phyloP scores from a whole-genome alignment of 2,888 invertebrate genomes.

The Cylloceria caligata region DNA sequence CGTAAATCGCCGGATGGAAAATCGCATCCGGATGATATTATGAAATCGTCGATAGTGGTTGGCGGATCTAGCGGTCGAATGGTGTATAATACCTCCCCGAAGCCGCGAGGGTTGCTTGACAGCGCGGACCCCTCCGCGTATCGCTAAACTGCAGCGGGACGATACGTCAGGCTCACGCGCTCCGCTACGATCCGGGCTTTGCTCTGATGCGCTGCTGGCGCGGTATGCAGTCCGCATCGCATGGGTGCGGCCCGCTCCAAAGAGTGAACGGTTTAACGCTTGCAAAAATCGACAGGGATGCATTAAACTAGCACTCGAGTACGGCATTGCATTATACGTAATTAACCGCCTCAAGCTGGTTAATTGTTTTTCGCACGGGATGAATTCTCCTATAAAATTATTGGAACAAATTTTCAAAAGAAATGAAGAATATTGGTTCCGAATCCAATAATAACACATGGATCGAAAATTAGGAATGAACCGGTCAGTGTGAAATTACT shows the following conservation, averaged over 20 bases:
- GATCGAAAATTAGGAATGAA: too few relatives aligned
- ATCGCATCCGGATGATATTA: conserved; percentile 74
- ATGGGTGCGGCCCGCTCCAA: conserved; percentile 32
- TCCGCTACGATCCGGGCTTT: conserved; percentile 52
- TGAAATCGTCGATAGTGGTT: conserved; percentile 70
- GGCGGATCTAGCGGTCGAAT: conserved; percentile 34
- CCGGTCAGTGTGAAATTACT: too few relatives aligned
- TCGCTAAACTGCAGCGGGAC: conserved; percentile 69
- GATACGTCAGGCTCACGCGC: conserved; percentile 67
- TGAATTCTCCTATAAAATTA: too few relatives aligned
- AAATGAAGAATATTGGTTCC: too few relatives aligned
- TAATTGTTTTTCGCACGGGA: background rate
- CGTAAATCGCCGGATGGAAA: conserved; percentile 75
- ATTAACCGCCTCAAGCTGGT: conserved; percentile 25
- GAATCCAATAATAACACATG: too few relatives aligned
- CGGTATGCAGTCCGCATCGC: conserved; percentile 42
- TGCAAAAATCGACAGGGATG: conserved; percentile 60
- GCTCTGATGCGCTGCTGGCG: conserved; percentile 37
- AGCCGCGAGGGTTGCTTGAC: conserved; percentile 25
- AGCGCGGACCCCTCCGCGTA: conserved; percentile 48
- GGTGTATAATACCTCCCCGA: conserved; percentile 17
- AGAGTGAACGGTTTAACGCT: conserved; percentile 63
- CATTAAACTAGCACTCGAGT: conserved; percentile 61
- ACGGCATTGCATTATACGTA: conserved; percentile 57
- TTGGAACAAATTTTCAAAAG: too few relatives aligned